phyloP scores from a whole-genome alignment of 2,888 invertebrate species.

The Aleiodes testaceus region DNA sequence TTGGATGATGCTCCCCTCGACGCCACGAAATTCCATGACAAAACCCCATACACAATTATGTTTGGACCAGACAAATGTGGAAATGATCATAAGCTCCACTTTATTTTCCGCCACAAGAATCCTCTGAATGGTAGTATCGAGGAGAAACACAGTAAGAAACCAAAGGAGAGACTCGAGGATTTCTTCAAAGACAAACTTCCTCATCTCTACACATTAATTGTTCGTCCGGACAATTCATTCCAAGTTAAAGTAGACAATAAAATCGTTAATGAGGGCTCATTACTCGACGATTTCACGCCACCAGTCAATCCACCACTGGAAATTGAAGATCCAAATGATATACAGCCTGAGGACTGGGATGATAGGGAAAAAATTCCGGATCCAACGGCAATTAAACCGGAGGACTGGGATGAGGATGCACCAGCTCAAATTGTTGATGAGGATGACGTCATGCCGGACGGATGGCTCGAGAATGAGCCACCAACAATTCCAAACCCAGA shows the following conservation, averaged over 20 bases:
- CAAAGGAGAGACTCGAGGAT: conserved; percentile 88
- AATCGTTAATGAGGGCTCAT: conserved; percentile 87
- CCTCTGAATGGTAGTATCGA: conserved; percentile 91
- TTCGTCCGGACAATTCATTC: conserved; percentile 87
- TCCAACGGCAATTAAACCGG: conserved; percentile 90
- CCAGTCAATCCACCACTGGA: conserved; percentile 96
- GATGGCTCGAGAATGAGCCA: conserved; percentile 95
- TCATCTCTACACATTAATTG: conserved; percentile 87
- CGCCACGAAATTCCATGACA: conserved; percentile 91
- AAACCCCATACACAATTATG: conserved; percentile 99
- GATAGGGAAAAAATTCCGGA: conserved; percentile 95
- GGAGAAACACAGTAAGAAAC: conserved; percentile 97
- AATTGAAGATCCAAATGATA: conserved; percentile 92
- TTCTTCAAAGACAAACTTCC: conserved; percentile 94
- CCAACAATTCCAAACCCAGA: conserved; percentile 89
- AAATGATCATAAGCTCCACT: conserved; percentile 90
- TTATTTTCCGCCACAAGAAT: conserved; percentile 96
- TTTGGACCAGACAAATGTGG: conserved; percentile 99
- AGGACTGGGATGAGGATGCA: conserved; percentile 97
- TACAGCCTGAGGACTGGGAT: conserved; percentile 95
- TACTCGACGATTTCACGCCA: conserved; percentile 93
- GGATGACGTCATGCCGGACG: conserved; percentile 87
- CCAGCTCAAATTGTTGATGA: conserved; percentile 92
- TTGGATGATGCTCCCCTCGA: conserved; percentile 78
- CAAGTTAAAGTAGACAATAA: conserved; percentile 88